Conservation (phyloP, 1,140 invertebrate genomes). For the Pomacea maculata region DNA sequence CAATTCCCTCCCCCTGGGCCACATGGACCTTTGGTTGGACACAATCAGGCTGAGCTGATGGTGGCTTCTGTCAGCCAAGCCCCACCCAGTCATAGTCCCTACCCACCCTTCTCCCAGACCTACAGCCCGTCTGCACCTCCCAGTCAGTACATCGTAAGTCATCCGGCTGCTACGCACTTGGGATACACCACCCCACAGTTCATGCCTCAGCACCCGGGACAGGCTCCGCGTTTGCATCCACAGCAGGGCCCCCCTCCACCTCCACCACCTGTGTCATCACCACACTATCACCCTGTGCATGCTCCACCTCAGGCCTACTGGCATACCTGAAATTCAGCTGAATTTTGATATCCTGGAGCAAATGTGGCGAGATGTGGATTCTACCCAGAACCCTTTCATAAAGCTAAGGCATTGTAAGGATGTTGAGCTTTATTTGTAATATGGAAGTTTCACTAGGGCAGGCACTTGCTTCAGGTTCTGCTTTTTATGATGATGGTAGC, state of each 20-base stretch:
- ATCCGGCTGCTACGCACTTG: neutral
- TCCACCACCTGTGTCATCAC: slow-evolving; percentile 10
- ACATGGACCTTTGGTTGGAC: slow-evolving; percentile 14
- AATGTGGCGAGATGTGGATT: no score
- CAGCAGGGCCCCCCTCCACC: slow-evolving; percentile 10
- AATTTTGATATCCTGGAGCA: no score
- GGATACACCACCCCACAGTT: slow-evolving; percentile 4
- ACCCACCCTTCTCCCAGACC: slow-evolving; percentile 17
- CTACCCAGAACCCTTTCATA: no score
- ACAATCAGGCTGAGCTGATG: slow-evolving; percentile 14
- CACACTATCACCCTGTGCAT: slow-evolving; percentile 15
- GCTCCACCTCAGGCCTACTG: slow-evolving; percentile 14
- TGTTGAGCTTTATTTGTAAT: neutral
- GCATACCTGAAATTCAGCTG: slow-evolving; percentile 2
- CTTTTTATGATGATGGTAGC: no score
- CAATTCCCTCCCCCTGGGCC: slow-evolving; percentile 23
- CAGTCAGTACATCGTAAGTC: slow-evolving; percentile 7
- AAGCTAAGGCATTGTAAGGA: neutral
- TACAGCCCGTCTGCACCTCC: slow-evolving; percentile 11
- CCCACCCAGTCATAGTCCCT: neutral
- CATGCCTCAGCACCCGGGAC: neutral
- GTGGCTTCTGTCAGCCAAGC: slow-evolving; percentile 2
- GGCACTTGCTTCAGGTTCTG: no score
- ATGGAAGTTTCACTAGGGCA: no score
- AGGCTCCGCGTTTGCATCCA: neutral